A percentile compares a stretch with the other conserved stretches of the same genome.
These are phyloP conservation scores for Athetis lepigone DNA, from an alignment of 2,888 invertebrate genomes.

Conservation along the genomic window DNA sequence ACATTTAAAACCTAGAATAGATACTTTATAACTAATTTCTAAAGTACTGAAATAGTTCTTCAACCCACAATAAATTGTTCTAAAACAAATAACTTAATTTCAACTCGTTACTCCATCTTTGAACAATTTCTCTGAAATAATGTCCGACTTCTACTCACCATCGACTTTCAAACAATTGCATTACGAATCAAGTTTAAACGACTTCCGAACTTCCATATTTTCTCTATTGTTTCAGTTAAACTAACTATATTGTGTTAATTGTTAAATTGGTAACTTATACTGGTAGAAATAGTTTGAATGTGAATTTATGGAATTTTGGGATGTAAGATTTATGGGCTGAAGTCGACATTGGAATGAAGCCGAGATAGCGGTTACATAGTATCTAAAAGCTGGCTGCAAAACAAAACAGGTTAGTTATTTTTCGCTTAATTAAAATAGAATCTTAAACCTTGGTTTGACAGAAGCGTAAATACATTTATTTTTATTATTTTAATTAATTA, in stretches of 20 bases:
- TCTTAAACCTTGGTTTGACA: too few relatives aligned
- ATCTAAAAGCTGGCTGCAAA: too few relatives aligned
- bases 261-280: slow-evolving; percentile 53
- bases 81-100: slow-evolving; percentile 16
- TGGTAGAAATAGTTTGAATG: slow-evolving; percentile 18
- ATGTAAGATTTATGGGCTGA: slow-evolving; percentile 41
- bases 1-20: too few relatives aligned
- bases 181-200: slow-evolving; percentile 55
- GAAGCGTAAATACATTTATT: too few relatives aligned
- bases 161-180: slow-evolving; percentile 57
- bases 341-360: background rate
- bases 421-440: too few relatives aligned
- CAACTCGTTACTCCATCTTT: slow-evolving; percentile 27
- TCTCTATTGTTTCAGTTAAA: slow-evolving; percentile 59
- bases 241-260: slow-evolving; percentile 49
- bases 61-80: slow-evolving; percentile 21
- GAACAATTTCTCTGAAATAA: slow-evolving; percentile 49
- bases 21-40: background rate
- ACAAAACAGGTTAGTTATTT: too few relatives aligned
- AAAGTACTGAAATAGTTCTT: background rate
- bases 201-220: slow-evolving; percentile 54
- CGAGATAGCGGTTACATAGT: too few relatives aligned
- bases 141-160: slow-evolving; percentile 37
- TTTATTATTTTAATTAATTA: too few relatives aligned
- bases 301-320: slow-evolving; percentile 38